A percentile compares a stretch with the other conserved stretches of the same genome.
These are phyloP conservation scores for Bothrops jararaca DNA, from an alignment of 2,113 vertebrate species.

Conservation along the genomic window DNA sequence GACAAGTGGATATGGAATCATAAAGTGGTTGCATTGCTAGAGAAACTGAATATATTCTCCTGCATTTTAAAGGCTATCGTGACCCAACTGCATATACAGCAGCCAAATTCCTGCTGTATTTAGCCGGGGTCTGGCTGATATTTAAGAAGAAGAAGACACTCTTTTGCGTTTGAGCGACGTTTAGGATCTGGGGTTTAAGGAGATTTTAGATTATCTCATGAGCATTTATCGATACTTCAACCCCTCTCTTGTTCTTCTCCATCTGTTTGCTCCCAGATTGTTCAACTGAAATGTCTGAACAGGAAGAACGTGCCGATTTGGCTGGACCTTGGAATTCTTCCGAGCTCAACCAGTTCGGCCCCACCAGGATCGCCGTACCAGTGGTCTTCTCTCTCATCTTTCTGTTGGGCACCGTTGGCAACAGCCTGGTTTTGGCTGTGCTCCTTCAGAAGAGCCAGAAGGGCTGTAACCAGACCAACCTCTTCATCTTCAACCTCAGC, in stretches of 20 bases:
- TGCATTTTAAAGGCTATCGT: no score
- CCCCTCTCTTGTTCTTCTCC: slow-evolving; percentile 3
- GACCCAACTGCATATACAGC: no score
- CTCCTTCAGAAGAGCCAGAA: slow-evolving; percentile 79
- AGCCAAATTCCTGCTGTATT: no score
- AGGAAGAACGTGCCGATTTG: slow-evolving; percentile 72
- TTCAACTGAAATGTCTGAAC: slow-evolving; percentile 69
- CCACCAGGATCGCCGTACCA: slow-evolving; percentile 79
- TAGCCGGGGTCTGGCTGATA: not conserved
- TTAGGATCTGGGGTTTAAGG: not conserved
- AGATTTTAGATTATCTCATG: not conserved
- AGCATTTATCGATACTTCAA: not conserved
- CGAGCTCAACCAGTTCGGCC: slow-evolving; percentile 75
- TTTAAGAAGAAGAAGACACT: not conserved
- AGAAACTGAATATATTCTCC: no score
- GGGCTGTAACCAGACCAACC: slow-evolving; percentile 83
- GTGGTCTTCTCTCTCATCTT: slow-evolving; percentile 88
- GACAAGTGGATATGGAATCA: no score
- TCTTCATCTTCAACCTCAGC: slow-evolving; percentile 88
- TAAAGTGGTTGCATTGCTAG: no score
- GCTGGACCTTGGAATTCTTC: slow-evolving; percentile 73
- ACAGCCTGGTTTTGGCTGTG: slow-evolving; percentile 84
- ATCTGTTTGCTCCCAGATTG: not conserved
- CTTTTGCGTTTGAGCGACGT: not conserved
- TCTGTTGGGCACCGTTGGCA: slow-evolving; percentile 81